Evolutionary conservation across 1,140 invertebrate species (phyloP).

Genomic region (Planococcus citri): DNA sequence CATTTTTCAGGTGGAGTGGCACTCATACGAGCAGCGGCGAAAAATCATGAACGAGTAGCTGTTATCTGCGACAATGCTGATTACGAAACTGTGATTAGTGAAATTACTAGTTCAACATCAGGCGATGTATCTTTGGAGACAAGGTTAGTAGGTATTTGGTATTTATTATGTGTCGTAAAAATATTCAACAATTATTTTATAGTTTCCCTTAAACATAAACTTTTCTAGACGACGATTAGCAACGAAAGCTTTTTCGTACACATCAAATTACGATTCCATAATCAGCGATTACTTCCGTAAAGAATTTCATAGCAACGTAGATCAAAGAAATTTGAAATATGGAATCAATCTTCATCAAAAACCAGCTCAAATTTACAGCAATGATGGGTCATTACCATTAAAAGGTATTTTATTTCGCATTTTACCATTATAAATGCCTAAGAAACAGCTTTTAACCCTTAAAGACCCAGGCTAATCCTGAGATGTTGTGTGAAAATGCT

Average conservation of each 20-base stretch:
- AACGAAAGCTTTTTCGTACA: constrained; percentile 91
- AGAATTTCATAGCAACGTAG: constrained; percentile 63
- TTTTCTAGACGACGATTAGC: constrained; percentile 51
- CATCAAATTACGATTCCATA: constrained; percentile 82
- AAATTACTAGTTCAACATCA: constrained; percentile 48
- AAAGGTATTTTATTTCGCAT: constrained; percentile 39
- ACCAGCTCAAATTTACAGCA: constrained; percentile 85
- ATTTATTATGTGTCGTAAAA: not conserved
- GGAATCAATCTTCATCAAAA: constrained; percentile 98
- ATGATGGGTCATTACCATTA: constrained; percentile 65
- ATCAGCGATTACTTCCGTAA: constrained; percentile 94
- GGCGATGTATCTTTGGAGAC: constrained; percentile 57
- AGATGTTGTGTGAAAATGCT: too few species aligned
- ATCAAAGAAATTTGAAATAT: constrained; percentile 78
- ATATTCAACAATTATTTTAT: too few species aligned
- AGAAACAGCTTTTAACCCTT: not conserved
- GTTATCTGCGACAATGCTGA: constrained; percentile 87
- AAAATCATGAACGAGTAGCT: constrained; percentile 92
- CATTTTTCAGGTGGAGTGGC: constrained; percentile 69
- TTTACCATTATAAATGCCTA: not conserved
- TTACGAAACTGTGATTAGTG: constrained; percentile 61
- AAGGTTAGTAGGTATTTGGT: too few species aligned
- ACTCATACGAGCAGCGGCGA: constrained; percentile 84
- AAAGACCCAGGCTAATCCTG: too few species aligned
- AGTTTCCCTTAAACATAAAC: not conserved